A percentile compares a stretch with the other conserved stretches of the same genome.
phyloP scores from a whole-genome alignment of 2,888 invertebrate genomes.

The Imbricaverruca yamaguchii region DNA sequence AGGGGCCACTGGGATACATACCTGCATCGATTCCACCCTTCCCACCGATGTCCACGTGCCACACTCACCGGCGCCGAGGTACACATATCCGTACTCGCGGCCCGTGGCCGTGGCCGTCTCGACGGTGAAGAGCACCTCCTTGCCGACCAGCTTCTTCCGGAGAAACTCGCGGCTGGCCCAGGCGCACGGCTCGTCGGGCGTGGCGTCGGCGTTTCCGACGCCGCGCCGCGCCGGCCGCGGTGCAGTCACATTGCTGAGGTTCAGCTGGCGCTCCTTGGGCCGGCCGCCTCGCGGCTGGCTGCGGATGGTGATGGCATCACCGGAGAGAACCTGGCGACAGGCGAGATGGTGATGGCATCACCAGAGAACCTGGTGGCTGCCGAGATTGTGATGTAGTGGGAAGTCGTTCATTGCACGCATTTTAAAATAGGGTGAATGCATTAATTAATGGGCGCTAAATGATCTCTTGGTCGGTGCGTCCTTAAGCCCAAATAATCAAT shows the following conservation, averaged over 20 bases:
- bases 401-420: too few species aligned
- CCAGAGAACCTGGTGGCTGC: too few species aligned
- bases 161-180: constrained; percentile 97
- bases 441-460: too few species aligned
- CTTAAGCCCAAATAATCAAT: too few species aligned
- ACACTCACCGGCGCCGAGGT: constrained; percentile 65
- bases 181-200: constrained; percentile 85
- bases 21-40: too few species aligned
- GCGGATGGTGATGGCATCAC: constrained; percentile 88
- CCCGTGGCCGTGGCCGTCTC: constrained; percentile 70
- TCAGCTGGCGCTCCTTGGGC: constrained; percentile 85
- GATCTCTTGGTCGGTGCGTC: too few species aligned
- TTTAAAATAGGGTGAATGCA: too few species aligned
- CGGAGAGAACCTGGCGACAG: constrained; percentile 74
- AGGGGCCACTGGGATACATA: too few species aligned
- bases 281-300: constrained; percentile 73
- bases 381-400: too few species aligned
- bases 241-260: constrained; percentile 81
- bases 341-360: neutral
- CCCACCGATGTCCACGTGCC: too few species aligned
- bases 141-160: constrained; percentile 82
- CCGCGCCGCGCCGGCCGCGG: constrained; percentile 80
- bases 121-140: constrained; percentile 71
- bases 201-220: constrained; percentile 53
- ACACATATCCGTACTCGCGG: constrained; percentile 83